Percentiles rank a stretch among this genome's conserved stretches.
Evolutionary conservation across 2,888 invertebrate species (phyloP).

Genomic region (Amblyjoppa proteus): DNA sequence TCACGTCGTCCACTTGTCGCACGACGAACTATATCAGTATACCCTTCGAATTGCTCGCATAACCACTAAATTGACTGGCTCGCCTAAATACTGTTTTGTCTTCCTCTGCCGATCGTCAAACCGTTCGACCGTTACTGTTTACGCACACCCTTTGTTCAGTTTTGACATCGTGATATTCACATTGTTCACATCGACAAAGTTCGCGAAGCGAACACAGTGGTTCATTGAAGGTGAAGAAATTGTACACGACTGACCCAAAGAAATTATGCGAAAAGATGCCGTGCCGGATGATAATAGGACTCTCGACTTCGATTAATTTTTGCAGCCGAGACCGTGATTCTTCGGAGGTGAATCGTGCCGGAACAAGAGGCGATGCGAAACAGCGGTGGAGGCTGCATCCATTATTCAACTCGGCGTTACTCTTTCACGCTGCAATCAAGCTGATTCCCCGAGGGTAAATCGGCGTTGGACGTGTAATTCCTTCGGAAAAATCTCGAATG

Average conservation of each 20-base stretch:
- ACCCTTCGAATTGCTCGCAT: background rate
- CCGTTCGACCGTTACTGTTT: too few relatives aligned
- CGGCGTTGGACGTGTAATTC: slow-evolving; percentile 30
- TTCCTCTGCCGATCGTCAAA: too few relatives aligned
- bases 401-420: slow-evolving; percentile 44
- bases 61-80: background rate
- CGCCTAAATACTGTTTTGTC: too few relatives aligned
- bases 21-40: background rate
- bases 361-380: slow-evolving; percentile 31
- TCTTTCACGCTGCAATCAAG: slow-evolving; percentile 43
- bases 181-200: too few relatives aligned
- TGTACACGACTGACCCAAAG: background rate
- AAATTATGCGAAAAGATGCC: background rate
- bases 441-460: slow-evolving; percentile 56
- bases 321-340: background rate
- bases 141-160: too few relatives aligned
- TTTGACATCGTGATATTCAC: too few relatives aligned
- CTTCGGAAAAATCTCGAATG: slow-evolving; percentile 41
- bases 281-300: background rate
- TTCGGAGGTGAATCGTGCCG: background rate
- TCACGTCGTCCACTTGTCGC: slow-evolving; percentile 8
- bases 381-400: slow-evolving; percentile 1
- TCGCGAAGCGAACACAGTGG: too few relatives aligned
- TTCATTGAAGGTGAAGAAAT: too few relatives aligned
- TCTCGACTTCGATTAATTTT: background rate